Base-by-base conservation (phyloP, 1,140 invertebrate genomes). In the Stenopsyche tienmushanensis region DNA sequence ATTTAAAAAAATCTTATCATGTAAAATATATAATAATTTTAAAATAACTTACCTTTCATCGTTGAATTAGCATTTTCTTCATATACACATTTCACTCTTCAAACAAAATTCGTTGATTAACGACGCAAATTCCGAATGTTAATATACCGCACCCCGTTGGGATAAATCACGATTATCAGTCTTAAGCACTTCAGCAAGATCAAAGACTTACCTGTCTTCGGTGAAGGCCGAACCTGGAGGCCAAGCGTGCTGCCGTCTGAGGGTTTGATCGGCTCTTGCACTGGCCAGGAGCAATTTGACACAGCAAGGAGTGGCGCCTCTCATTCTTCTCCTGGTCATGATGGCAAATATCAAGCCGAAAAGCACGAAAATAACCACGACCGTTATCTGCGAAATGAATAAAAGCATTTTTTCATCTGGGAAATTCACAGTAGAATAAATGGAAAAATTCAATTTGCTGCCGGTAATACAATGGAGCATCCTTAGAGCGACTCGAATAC, bases 191-290 rank as follows among this genome's bases (percentile, higher is more conserved):
- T n/a, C n/a, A n/a, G n/a, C n/a, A n/a, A n/a, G n/a, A n/a, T n/a
- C n/a, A n/a, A n/a, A n/a, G 3, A 60, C 57, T 60, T 17, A 60
- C 57, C 21, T 44, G 21, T 60, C 57, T 15, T 20, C 25, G 3
- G 17, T 17, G n/a, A 10, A 25, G 1, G 15, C 18, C 7, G 44
- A 17, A 9, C 57, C 57, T 2, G 21, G 15, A 8, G 57, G 57
- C 57, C 57, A 60, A 17, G 1, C 23, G 2, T 34, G 57, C 29
- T 60, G 57, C 3, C n/a, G 20, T 8, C 42, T 45, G 15, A 60
- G 42, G 13, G 34, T 23, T 23, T 58, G 55, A 18, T 60, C 42
- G 1, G 8, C 23, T 29, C 57, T 45, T 10, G 57, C 57, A 1
- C 44, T 60, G 15, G 42, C 20, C 25, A 60, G 24, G 34, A 45